These are phyloP conservation scores for Eudasyphora cyanicolor DNA, from an alignment of 2,888 invertebrate species.

Conservation along the genomic window DNA sequence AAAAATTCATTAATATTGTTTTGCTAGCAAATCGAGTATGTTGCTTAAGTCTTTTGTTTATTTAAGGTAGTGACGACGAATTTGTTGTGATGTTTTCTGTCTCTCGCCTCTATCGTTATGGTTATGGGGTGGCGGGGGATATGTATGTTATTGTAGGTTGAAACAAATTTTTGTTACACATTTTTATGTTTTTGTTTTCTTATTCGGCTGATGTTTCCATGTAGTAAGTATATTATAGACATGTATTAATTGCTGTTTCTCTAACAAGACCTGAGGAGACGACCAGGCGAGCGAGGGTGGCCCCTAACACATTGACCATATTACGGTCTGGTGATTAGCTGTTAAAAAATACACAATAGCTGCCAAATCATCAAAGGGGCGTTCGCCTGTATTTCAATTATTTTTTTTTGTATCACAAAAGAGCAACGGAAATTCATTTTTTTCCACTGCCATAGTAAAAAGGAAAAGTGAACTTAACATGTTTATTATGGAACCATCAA, in stretches of 20 bases:
- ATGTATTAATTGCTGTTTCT: constrained; percentile 49
- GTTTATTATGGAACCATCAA: constrained; percentile 11
- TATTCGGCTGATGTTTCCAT: background rate
- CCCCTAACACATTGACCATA: background rate
- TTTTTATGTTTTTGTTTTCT: constrained; percentile 48
- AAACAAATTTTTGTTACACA: constrained; percentile 59
- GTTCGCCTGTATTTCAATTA: background rate
- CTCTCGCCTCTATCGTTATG: background rate
- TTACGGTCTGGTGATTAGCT: constrained; percentile 38
- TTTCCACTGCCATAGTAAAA: background rate
- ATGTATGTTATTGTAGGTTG: constrained; percentile 38
- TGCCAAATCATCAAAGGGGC: background rate
- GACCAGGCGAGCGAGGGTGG: background rate
- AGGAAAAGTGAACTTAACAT: background rate
- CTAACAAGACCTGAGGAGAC: background rate
- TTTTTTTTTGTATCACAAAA: background rate
- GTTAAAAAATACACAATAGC: background rate
- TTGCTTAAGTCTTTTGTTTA: constrained; percentile 41
- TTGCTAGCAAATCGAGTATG: constrained; percentile 40
- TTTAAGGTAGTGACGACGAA: constrained; percentile 39
- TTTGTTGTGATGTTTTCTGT: background rate
- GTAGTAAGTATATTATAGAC: constrained; percentile 12
- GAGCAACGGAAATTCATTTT: background rate
- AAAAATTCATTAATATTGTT: constrained; percentile 60
- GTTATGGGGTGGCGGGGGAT: background rate